Evolutionary conservation across 2,113 vertebrate genomes (phyloP), one percentile per base, ranked within the genome.

Genomic region (Callospermophilus lateralis): DNA sequence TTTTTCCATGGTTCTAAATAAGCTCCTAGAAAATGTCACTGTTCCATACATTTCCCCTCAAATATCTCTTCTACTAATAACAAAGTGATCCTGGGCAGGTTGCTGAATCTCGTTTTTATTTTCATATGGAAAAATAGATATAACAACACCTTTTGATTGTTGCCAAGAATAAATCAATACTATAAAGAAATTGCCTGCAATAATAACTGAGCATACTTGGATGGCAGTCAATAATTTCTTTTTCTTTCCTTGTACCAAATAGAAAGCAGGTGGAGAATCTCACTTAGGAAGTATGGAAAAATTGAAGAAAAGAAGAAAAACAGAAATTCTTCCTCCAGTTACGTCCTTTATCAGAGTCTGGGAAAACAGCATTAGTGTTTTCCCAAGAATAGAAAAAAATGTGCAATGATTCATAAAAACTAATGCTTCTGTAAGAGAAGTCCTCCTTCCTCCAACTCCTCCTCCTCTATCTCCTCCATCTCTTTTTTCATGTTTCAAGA

Each of bases 81-180:
- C 48, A 32, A 48, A 83, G 8, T 63, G 67, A 61, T 34, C 13
- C 42, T 45, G 3, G 34, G 8, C 7, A 74, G 30, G 20, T 65
- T 67, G 13, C 53, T 86, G 45, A 93, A 55, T 89, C 8, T 81
- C 24, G 39, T 73, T n/a, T 94, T 84, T 61, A 61, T 61, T 78
- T 86, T 22, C 32, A 85, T 73, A 79, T n/a, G 42, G 39, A 80
- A 74, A 79, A 89, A 77, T 13, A 74, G 37, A 76, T 30, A 48
- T 63, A 45, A 67, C 78, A n/a, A 55, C 20, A 51, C 6, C 24
- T 51, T 34, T 81, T 63, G 65, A 48, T 90, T 95, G 65, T 90
- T 87, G 22, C 26, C 45, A 94, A 74, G 37, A 94, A 90, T 93
- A 83, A 85, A 67, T 61, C 30, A 73, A 34, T 45, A 39, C 61